Evolutionary conservation across 2,113 vertebrate genomes (phyloP).

Genomic region (Nerophis lumbriciformis): DNA sequence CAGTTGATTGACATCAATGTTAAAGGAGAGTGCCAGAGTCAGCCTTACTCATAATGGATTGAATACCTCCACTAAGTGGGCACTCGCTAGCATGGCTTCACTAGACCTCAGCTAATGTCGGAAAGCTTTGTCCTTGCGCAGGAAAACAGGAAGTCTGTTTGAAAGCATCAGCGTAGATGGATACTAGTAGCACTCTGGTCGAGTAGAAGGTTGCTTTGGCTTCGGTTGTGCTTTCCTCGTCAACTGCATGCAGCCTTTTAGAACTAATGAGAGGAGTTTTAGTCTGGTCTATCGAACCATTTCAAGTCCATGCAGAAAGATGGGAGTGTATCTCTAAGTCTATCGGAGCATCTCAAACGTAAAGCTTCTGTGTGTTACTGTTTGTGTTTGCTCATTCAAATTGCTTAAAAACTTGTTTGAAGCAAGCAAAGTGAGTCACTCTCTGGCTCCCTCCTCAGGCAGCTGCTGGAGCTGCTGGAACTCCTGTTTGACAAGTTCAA

Average conservation of each 20-base stretch:
- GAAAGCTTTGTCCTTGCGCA: conserved; percentile 55
- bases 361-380: too few relatives aligned
- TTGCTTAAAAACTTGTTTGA: neutral
- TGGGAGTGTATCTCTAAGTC: neutral
- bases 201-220: conserved; percentile 49
- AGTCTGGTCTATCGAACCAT: conserved; percentile 5
- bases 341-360: too few relatives aligned
- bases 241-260: conserved; percentile 37
- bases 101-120: conserved; percentile 26
- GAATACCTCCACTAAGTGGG: conserved; percentile 29
- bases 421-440: neutral
- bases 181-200: conserved; percentile 40
- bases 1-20: conserved; percentile 4
- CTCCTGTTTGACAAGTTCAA: conserved; percentile 96
- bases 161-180: conserved; percentile 46
- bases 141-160: conserved; percentile 29
- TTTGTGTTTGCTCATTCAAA: too few relatives aligned
- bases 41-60: conserved; percentile 21
- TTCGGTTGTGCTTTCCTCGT: conserved; percentile 34
- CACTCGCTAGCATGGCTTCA: conserved; percentile 19
- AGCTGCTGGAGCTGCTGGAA: conserved; percentile 91
- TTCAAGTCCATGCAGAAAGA: neutral
- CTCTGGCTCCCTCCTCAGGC: conserved; percentile 68
- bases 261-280: conserved; percentile 40
- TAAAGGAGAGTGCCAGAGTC: conserved; percentile 4